Evolutionary conservation across 2,888 invertebrate species (phyloP), one percentile per base, ranked within the genome.

Genomic region (Orgyia antiqua): DNA sequence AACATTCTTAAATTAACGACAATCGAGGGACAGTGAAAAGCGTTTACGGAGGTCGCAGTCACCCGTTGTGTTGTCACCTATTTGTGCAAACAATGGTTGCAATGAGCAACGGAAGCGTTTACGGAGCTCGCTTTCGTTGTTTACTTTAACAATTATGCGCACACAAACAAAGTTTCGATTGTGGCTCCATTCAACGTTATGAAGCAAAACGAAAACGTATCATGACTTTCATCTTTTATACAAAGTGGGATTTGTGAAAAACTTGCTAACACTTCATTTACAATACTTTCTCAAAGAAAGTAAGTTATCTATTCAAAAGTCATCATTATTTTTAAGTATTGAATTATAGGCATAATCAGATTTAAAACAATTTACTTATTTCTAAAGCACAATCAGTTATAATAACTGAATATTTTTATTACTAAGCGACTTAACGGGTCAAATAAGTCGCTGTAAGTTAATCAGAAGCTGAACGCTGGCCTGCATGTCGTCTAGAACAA

Each of bases 31-130:
- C 57, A 59, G 61, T 57, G 62, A 65, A 69, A 64, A 58, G 54
- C 58, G 60, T 63, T 64, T 58, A 59, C 58, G 52, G 51, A 55
- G 58, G 51, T 54, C 28, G 55, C 54, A 49, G 58, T 58, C 48
- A 51, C 41, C 52, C 49, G 42, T 53, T 45, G 46, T 50, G 51
- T 56, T 53, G 60, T 60, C 64, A 63, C 56, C 66, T 68, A 67
- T 68, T 69, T 68, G 62, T 54, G 58, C 64, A 64, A 70, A 71
- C 72, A 72, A 72, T 68, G 58, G 55, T 33, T 32, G 39, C 51
- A 57, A 58, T 53, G 50, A 56, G 51, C 51, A 50, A 51, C 55
- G 52, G 55, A 52, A 52, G 51, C 48, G 51, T 54, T 54, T 51
- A 54, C 45, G 49, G 51, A 42, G 48, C 51, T 43, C 44, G 45